Percentiles rank a stretch among this genome's conserved stretches.
Conservation (phyloP, 2,113 vertebrate genomes). For the Felis chaus region DNA sequence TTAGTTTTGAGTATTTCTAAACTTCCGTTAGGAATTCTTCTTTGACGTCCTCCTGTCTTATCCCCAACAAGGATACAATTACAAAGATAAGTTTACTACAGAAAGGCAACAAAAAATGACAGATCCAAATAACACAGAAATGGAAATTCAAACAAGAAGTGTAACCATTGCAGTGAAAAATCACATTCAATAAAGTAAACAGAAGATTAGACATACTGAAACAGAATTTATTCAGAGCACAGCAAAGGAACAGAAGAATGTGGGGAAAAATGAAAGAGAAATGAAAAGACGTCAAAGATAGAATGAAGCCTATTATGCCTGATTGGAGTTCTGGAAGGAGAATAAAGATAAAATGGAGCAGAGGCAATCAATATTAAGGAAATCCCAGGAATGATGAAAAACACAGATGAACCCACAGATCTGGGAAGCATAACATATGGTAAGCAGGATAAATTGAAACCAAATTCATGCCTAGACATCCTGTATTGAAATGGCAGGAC, state of each 20-base stretch:
- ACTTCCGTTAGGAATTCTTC: background rate
- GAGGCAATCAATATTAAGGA: fast-evolving
- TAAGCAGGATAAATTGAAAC: background rate
- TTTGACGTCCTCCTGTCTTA: background rate
- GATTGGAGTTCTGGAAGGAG: background rate
- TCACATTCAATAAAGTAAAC: background rate
- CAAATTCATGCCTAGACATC: background rate
- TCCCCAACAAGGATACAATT: background rate
- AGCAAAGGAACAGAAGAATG: background rate
- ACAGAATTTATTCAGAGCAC: background rate
- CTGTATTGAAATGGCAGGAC: background rate
- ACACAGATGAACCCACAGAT: background rate
- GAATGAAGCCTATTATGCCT: background rate
- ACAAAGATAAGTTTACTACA: background rate
- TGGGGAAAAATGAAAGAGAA: background rate
- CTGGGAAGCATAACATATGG: background rate
- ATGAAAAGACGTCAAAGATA: background rate
- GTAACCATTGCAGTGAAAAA: background rate
- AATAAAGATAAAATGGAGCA: background rate
- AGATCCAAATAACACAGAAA: slow-evolving; percentile 13
- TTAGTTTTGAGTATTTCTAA: background rate
- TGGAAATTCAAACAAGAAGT: background rate
- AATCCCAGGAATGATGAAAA: background rate
- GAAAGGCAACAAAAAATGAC: background rate
- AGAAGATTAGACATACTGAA: background rate